Evolutionary conservation across 2,888 invertebrate genomes (phyloP), one percentile per base, ranked within the genome.

Genomic region (Coelopa pilipes): DNA sequence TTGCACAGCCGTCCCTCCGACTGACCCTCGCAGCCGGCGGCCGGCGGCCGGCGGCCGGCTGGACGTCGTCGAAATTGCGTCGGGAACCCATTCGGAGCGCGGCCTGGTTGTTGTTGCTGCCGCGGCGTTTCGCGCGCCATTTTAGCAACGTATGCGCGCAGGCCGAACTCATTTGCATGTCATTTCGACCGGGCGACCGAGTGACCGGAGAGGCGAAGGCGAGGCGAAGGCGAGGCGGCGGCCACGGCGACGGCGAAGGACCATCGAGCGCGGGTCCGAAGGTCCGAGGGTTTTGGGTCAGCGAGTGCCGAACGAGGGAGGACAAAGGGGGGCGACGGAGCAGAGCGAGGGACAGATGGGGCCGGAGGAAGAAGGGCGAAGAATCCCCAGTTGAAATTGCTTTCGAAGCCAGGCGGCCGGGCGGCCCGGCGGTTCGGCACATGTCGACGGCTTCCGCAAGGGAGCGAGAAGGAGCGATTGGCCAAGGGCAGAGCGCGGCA

Each of bases 161-260:
- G 55, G 55, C 74, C 69, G 69, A 72, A 68, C 77, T 74, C 72
- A 77, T 77, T 75, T 77, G 75, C 75, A 74, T 77, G 75, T 63
- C 71, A 60, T 34, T 34, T 34, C 69, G 67, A 66, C 63, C 66
- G 68, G 55, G 55, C 66, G 45, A 34, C 62, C 12, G 49, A n/a
- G n/a, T n/a, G n/a, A 10, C 62, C 34, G 34, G 34, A 34, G 34
- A 34, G 34, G n/a, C n/a, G 49, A 11, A 49, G 49, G 49, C 13
- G 13, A 13, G 13, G 13, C 49, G 12, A 34, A 57, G 45, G 46
- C 11, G 19, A 12, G 46, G 55, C 45, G 21, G 7, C n/a, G 15
- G 49, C 19, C 10, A 70, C 59, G 24, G 24, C 10, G 15, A 13
- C 53, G 11, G 34, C 55, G 19, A 55, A 34, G 34, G 7, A 34